phyloP scores from a whole-genome alignment of 2,888 invertebrate species.

The Corythucha ciliata region DNA sequence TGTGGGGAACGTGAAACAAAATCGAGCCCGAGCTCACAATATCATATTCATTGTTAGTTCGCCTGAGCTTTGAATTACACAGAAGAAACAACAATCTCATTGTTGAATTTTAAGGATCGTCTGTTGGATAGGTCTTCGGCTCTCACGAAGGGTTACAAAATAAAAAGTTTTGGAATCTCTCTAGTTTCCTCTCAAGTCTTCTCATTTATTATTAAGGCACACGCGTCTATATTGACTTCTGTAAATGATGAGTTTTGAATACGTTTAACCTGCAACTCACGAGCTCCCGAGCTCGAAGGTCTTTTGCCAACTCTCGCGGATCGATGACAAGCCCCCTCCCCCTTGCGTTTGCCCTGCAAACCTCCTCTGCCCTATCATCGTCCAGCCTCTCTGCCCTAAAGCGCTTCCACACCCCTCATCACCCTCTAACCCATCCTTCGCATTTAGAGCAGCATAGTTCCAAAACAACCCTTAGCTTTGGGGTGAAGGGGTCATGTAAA shows the following conservation, averaged over 20 bases:
- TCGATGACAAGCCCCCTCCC: neutral
- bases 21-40: no score
- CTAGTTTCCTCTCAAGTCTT: neutral
- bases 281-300: neutral
- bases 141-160: no score
- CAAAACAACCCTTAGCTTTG: slow-evolving; percentile 7
- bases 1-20: no score
- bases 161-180: no score
- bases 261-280: neutral
- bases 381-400: slow-evolving; percentile 11
- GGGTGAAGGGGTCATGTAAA: slow-evolving; percentile 14
- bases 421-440: no score
- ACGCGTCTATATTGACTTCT: neutral
- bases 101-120: no score
- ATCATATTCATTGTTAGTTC: no score
- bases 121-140: no score
- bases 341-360: neutral
- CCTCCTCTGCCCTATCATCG: neutral
- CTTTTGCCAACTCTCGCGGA: neutral
- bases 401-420: neutral
- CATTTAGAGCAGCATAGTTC: no score
- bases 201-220: neutral
- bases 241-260: neutral
- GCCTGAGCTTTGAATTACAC: no score
- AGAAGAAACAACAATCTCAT: no score